Evolutionary conservation across 2,113 vertebrate species (phyloP), one percentile per base, ranked within the genome.

Genomic region (Oncorhynchus mykiss): DNA sequence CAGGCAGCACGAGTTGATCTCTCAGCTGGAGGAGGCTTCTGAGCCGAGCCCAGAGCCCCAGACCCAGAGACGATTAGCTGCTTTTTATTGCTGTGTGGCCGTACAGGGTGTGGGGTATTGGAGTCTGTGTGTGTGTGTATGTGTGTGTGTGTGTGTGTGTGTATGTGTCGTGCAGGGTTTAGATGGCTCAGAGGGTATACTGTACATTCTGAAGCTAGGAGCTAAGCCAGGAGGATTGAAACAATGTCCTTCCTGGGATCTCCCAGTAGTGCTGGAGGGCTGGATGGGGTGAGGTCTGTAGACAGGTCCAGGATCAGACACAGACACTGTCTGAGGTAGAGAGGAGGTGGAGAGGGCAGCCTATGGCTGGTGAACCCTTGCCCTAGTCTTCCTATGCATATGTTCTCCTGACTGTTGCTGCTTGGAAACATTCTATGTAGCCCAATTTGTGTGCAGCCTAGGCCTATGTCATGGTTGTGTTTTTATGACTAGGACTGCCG

Each of bases 1-100:
- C 90, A 86, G 78, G 72, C 67, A 78, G 79, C 70, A 68, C 2
- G 1, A 77, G 39, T 39, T 64, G 25, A 88, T 86, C 84, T 82
- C 78, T 78, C 54, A 74, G 79, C 73, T 80, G 60, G 70, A 78
- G 57, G 74, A 80, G 20, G 70, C 69, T 89, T 84, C 11, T 84
- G 71, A 75, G 45, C 25, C 8, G 11, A 80, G 70, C 70, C 59
- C 49, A 80, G 66, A 34, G 80, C 60, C 64, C 67, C 22, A 64
- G n/a, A 22, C 12, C 48, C 57, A 57, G 72, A 80, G 49, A 78
- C 3, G 2, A 84, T 83, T 57, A 3, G 71, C 70, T 25, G 45
- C 24, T n/a, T 70, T 79, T 65, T 71, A 75, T 18, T 72, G 69
- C 39, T 12, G 39, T 11, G 39, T 45, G 39, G 7, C 2, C 2